phyloP scores from a whole-genome alignment of 2,113 vertebrate species.

The Pimephales promelas region DNA sequence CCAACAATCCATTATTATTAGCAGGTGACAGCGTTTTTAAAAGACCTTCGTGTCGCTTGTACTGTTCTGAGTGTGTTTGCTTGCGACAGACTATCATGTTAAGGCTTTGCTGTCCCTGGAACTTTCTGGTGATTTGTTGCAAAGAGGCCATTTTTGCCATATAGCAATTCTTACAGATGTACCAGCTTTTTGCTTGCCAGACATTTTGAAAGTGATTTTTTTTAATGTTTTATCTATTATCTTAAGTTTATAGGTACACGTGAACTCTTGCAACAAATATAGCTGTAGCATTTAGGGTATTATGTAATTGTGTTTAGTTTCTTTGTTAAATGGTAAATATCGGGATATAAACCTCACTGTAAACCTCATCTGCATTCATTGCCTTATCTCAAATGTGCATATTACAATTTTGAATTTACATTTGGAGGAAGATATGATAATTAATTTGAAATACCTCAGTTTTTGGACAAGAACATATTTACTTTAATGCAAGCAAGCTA shows the following conservation, averaged over 20 bases:
- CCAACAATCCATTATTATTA: not conserved
- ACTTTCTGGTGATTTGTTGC: conserved; percentile 16
- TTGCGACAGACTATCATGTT: not conserved
- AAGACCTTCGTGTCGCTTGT: not conserved
- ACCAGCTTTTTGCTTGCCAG: not conserved
- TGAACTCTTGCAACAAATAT: not conserved
- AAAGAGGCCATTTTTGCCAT: conserved; percentile 32
- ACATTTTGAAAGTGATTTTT: not conserved
- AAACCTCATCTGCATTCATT: not conserved
- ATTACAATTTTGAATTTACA: not conserved
- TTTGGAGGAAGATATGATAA: conserved; percentile 6
- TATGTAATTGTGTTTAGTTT: not conserved
- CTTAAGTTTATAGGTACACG: too few relatives aligned
- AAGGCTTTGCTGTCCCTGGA: not conserved
- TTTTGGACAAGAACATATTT: not conserved
- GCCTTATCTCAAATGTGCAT: not conserved
- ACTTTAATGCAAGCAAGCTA: not conserved
- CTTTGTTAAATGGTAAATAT: not conserved
- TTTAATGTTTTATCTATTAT: not conserved
- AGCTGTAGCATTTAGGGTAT: not conserved
- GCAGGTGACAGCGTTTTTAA: not conserved
- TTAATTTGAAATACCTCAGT: not conserved
- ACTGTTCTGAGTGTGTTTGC: not conserved
- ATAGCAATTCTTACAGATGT: conserved; percentile 24
- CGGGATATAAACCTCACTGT: too few relatives aligned